Percentiles rank a stretch among this genome's conserved stretches.
phyloP scores from a whole-genome alignment of 2,797 vertebrate genomes.

The Cuniculus paca region DNA sequence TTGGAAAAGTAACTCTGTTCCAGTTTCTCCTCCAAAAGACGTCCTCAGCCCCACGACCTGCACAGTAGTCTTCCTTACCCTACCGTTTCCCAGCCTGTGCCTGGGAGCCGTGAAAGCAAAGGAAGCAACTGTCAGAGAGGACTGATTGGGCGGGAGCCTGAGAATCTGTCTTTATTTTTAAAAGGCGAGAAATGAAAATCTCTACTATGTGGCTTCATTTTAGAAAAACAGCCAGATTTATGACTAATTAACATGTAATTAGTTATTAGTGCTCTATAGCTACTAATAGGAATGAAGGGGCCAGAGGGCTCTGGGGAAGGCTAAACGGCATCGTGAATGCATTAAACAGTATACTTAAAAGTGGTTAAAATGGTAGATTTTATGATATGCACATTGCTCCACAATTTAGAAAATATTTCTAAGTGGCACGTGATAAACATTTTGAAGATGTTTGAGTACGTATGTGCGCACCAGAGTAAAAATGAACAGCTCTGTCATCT shows the following conservation, averaged over 20 bases:
- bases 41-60: background rate
- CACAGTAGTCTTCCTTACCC: background rate
- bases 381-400: background rate
- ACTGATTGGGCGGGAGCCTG: background rate
- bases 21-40: background rate
- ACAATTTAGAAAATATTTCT: conserved; percentile 12
- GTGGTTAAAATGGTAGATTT: background rate
- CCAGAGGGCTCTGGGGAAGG: background rate
- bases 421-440: background rate
- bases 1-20: background rate
- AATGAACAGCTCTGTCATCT: too few species aligned
- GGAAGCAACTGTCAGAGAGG: background rate
- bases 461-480: background rate
- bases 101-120: too few species aligned
- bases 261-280: background rate
- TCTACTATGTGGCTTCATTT: background rate
- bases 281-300: background rate
- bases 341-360: background rate
- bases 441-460: background rate
- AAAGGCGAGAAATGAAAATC: background rate
- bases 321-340: background rate
- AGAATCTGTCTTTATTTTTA: background rate
- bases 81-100: too few species aligned
- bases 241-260: background rate
- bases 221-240: background rate